Conservation (phyloP, 2,888 invertebrate genomes). For the Stenodera caucasica region DNA sequence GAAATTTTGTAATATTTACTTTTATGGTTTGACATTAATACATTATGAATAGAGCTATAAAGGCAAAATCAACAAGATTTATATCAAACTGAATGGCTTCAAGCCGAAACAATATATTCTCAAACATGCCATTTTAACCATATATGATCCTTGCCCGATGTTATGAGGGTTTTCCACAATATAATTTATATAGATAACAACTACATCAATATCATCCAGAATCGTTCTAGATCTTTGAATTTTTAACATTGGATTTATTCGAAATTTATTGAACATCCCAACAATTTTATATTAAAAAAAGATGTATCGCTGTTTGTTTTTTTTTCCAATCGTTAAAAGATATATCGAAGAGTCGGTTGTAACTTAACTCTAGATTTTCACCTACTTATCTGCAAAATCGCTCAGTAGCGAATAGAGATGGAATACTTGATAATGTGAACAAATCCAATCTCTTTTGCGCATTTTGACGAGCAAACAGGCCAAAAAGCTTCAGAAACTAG, state of each 20-base stretch:
- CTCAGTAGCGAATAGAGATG: no score
- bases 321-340: no score
- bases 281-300: no score
- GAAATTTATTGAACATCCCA: background rate
- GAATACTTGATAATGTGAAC: no score
- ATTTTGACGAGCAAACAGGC: no score
- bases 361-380: no score
- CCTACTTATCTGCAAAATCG: no score
- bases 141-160: background rate
- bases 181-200: background rate
- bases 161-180: background rate
- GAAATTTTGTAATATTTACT: background rate
- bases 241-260: background rate
- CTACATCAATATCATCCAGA: background rate
- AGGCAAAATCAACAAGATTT: constrained; percentile 4
- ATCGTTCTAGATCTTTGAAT: background rate
- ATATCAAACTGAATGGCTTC: background rate
- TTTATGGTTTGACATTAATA: constrained; percentile 3
- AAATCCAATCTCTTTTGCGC: no score
- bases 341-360: no score
- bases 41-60: background rate
- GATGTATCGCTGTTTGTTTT: no score
- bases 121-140: background rate
- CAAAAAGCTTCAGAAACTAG: no score
- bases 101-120: constrained; percentile 1